Evolutionary conservation across 2,797 vertebrate species (phyloP), one percentile per base, ranked within the genome.

Genomic region (Geotrypetes seraphini): DNA sequence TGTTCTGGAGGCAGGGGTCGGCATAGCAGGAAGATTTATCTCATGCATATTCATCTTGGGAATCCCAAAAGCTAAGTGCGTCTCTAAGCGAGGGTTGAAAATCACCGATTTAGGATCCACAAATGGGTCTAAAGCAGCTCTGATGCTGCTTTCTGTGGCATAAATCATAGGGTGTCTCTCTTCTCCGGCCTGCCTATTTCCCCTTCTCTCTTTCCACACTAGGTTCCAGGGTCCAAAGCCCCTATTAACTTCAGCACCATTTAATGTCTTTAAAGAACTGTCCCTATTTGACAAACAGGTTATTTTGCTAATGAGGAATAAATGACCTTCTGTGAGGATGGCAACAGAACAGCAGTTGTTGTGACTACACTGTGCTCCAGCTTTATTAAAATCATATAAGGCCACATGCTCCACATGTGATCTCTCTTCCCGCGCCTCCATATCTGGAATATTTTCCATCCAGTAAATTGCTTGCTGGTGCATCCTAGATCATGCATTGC

Each of bases 241-340:
- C n/a, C 38, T 4, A 1, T 33, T 50, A 28, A 63, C 60, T 37
- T 55, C 53, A 3, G 4, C 29, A 20, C 68, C 35, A 66, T 71
- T 73, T 68, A 54, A 62, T 57, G 63, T 62, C 68, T 70, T n/a
- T 68, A 21, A 53, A 23, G 49, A 63, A 71, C 69, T 64, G 69
- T 58, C 73, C 72, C 67, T 70, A 66, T 75, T 76, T 72, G 77
- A 78, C 71, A 74, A 79, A 79, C 77, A 83, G 78, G 80, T 79
- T 78, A 81, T 73, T 78, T 65, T 53, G 67, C 61, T 81, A 82
- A 83, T 65, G 74, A 78, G 75, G 71, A 76, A 70, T 73, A 81
- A 81, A 81, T 75, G 77, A 75, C 74, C 67, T 63, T 63, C 56
- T 35, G 60, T 53, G 67, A 71, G 60, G 29, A 66, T 59, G 64